Percentiles rank a stretch among this genome's conserved stretches.
Evolutionary conservation across 2,113 vertebrate species (phyloP).

Genomic region (Lepisosteus oculatus): DNA sequence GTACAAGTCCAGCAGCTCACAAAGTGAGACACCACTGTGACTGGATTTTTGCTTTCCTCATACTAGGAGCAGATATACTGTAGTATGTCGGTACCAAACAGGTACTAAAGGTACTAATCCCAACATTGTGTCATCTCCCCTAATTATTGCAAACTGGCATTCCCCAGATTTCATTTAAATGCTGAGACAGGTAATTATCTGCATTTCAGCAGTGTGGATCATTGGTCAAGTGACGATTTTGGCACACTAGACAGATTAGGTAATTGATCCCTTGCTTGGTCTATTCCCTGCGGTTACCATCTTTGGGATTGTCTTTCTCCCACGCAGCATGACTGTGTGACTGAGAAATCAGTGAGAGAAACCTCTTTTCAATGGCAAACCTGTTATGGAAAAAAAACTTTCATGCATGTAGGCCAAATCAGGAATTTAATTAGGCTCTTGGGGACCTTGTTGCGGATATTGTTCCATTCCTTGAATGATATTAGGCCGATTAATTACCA

Average conservation of each 20-base stretch:
- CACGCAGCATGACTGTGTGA: conserved; percentile 4
- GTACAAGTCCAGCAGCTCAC: not conserved
- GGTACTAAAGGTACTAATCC: not conserved
- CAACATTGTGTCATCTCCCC: not conserved
- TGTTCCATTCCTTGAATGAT: not conserved
- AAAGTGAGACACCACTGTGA: too few species aligned
- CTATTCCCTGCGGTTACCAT: conserved; percentile 11
- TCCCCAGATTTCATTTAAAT: not conserved
- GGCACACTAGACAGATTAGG: conserved; percentile 5
- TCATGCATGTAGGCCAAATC: not conserved
- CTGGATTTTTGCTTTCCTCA: too few species aligned
- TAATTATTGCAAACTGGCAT: not conserved
- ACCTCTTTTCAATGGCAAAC: not conserved
- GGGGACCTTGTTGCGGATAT: not conserved
- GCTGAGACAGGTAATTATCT: not conserved
- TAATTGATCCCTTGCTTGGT: conserved; percentile 19
- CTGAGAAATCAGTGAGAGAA: not conserved
- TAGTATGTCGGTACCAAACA: not conserved
- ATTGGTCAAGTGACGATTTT: conserved; percentile 2
- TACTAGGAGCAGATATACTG: not conserved
- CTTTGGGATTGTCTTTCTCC: conserved; percentile 19
- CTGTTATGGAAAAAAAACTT: not conserved
- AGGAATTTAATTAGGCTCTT: not conserved
- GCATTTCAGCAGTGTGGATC: not conserved
- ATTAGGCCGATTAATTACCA: not conserved